Evolutionary conservation across 2,888 invertebrate species (phyloP), one percentile per base, ranked within the genome.

Genomic region (Norana najaformis): DNA sequence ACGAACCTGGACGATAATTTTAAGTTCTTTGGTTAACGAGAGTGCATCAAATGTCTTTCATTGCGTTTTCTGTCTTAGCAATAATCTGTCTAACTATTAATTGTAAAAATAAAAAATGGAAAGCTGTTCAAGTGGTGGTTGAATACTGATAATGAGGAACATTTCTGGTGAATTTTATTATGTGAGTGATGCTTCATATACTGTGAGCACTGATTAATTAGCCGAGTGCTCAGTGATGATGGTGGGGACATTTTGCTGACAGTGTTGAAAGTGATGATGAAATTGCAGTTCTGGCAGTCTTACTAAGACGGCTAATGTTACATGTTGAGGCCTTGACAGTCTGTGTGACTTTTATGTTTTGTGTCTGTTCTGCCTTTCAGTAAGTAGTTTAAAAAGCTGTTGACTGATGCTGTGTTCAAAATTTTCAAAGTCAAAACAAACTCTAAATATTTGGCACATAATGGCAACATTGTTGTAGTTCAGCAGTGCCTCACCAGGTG

Each of bases 401-500:
- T 92, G 92, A 92, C 91, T 92, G 92, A 92, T 92, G 92, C 92
- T 92, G 92, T 82, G 39, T 89, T 47, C 37, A 89, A 88, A 53
- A 82, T 37, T 38, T 53, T 14, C 34, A 36, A 4, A 30, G 69
- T 82, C 20, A 69, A 37, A 41, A 13, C 18, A 69, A 34, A 37
- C 37, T 41, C 34, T 69, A 82, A 39, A 82, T 69, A 89, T 82
- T 82, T 16, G 38, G 89, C 8, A 89, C 18, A 35, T 53, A 18
- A 69, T 69, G 36, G 89, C 82, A 34, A 38, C 37, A 41, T 38
- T 83, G 23, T 38, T 39, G 23, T 82, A 35, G 38, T 69, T 69
- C 23, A 89, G 36, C 69, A 38, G 47, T 89, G 35, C 34, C 89
- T 39, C 41, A 37, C 41, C 35, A 37, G 41, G 41, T 35, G 41